Evolutionary conservation across 2,888 invertebrate genomes (phyloP).

Genomic region (Thecophora atra): DNA sequence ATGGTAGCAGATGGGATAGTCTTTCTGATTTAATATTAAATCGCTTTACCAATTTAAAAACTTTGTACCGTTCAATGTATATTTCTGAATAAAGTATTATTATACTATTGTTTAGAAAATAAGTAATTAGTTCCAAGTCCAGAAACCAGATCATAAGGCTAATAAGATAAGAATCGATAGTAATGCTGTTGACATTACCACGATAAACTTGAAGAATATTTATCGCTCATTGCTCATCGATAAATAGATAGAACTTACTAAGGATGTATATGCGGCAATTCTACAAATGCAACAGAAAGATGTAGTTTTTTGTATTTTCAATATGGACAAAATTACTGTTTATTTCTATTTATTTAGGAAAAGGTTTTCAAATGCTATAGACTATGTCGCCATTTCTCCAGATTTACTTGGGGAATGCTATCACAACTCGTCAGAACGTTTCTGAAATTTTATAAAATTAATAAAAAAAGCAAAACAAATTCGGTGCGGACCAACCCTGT

Average conservation of each 20-base stretch:
- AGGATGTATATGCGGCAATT: too few relatives aligned
- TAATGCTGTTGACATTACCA: too few relatives aligned
- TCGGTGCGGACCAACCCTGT: conserved; percentile 46
- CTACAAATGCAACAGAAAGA: too few relatives aligned
- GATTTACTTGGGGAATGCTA: conserved; percentile 52
- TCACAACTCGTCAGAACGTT: conserved; percentile 52
- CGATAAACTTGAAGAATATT: too few relatives aligned
- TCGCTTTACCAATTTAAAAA: neutral
- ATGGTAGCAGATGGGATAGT: conserved; percentile 89
- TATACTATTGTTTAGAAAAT: too few relatives aligned
- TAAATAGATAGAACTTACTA: too few relatives aligned
- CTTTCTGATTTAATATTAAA: conserved; percentile 74
- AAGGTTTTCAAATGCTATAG: neutral
- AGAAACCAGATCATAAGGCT: too few relatives aligned
- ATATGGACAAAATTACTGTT: conserved; percentile 2
- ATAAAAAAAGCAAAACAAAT: neutral
- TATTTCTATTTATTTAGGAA: neutral
- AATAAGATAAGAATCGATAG: too few relatives aligned
- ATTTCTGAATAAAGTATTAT: too few relatives aligned
- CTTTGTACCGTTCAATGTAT: too few relatives aligned
- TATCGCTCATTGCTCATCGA: too few relatives aligned
- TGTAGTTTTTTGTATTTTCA: neutral
- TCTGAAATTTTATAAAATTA: conserved; percentile 44
- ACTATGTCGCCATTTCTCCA: conserved; percentile 56
- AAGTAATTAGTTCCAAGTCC: too few relatives aligned